phyloP scores from a whole-genome alignment of 2,797 vertebrate genomes.

The Bryconaethiops microstoma region DNA sequence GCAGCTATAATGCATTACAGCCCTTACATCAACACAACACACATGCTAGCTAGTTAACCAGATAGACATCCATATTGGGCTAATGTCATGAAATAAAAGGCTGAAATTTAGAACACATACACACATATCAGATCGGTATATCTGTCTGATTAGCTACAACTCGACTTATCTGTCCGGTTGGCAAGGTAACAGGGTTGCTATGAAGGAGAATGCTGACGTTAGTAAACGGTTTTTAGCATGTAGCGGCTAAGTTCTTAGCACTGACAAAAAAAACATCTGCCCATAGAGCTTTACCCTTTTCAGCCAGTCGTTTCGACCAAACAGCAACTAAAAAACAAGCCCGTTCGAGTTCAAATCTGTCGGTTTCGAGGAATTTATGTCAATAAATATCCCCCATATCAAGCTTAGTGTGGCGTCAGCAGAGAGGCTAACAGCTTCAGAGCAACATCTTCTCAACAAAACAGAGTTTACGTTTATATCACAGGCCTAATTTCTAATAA shows the following conservation, averaged over 20 bases:
- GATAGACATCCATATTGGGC: not conserved
- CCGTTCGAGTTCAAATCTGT: not conserved
- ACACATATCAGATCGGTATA: not conserved
- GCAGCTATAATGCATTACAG: not conserved
- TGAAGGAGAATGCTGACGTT: slow-evolving; percentile 27
- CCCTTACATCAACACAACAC: not conserved
- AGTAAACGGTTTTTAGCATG: not conserved
- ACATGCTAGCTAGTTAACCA: not conserved
- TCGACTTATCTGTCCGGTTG: slow-evolving; percentile 3
- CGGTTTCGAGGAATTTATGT: not conserved
- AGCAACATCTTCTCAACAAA: not conserved
- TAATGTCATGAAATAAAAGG: not conserved
- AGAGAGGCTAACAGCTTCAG: not conserved
- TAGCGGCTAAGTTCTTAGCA: not conserved
- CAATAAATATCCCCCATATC: not conserved
- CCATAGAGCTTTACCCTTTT: not conserved
- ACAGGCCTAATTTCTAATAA: too few relatives aligned
- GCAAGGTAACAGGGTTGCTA: slow-evolving; percentile 39
- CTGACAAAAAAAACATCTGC: not conserved
- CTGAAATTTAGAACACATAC: not conserved
- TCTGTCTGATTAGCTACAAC: not conserved
- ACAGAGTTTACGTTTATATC: not conserved
- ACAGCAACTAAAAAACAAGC: not conserved
- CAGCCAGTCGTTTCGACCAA: not conserved
- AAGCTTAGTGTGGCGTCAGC: not conserved